Conservation (phyloP, 2,113 vertebrate genomes). For the Jacana jacana region DNA sequence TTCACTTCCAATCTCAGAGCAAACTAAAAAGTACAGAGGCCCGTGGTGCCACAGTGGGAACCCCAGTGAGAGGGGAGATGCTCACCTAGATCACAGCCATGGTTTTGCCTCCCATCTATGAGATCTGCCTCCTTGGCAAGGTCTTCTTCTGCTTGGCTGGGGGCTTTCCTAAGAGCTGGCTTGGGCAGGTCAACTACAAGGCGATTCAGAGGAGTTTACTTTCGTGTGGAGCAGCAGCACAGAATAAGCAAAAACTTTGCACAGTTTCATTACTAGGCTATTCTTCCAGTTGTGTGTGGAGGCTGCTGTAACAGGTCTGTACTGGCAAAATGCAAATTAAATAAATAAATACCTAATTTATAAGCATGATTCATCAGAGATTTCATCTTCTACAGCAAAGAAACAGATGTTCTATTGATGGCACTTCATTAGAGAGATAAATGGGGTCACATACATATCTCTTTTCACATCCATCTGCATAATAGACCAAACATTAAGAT, state of each 20-base stretch:
- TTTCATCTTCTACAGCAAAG: conserved; percentile 58
- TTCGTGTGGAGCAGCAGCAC: not conserved
- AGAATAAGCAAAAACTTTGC: not conserved
- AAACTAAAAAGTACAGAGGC: not conserved
- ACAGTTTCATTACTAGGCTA: not conserved
- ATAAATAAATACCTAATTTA: conserved; percentile 66
- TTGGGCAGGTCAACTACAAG: not conserved
- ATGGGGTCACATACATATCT: conserved; percentile 62
- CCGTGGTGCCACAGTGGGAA: not conserved
- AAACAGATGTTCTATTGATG: conserved; percentile 70
- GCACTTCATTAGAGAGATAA: conserved; percentile 69
- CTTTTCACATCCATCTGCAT: conserved; percentile 61
- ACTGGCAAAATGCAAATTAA: conserved; percentile 48
- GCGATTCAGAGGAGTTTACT: not conserved
- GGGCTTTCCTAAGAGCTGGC: not conserved
- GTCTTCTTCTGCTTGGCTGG: not conserved
- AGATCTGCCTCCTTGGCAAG: not conserved
- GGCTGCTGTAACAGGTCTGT: conserved; percentile 17
- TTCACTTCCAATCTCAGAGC: not conserved
- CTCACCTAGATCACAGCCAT: not conserved
- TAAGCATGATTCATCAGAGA: conserved; percentile 62
- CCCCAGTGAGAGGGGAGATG: accelerated
- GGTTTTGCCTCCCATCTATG: not conserved
- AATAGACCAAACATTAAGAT: conserved; percentile 55
- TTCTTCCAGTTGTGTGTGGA: not conserved